Evolutionary conservation across 2,113 vertebrate species (phyloP), one percentile per base, ranked within the genome.

Genomic region (Pomatorhinus ruficollis): DNA sequence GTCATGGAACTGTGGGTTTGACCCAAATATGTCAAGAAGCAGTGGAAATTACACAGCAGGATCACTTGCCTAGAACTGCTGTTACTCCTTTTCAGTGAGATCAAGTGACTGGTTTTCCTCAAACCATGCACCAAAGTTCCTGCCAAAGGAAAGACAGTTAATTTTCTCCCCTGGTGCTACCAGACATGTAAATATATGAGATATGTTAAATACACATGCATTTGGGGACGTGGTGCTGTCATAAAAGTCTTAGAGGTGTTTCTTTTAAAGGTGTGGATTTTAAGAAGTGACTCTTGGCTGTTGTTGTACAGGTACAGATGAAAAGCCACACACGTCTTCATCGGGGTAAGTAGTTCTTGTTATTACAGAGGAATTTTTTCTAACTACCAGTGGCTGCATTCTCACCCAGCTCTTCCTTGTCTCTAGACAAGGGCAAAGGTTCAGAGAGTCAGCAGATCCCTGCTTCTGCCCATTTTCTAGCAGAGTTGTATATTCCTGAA

Each of bases 271-370:
- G 35, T 1, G 3, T 42, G 66, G 23, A 24, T 64, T 87, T n/a
- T 88, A 84, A 94, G 68, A 86, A 53, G 31, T 80, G 24, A 49
- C 68, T 95, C 82, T 96, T 95, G 76, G 12, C n/a, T n/a, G n/a
- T 45, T 93, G 6, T 97, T 95, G 31, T 10, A 6, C 96, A 98
- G 97, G 89, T 95, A 54, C 90, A 70, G 93, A 94, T 0, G 94
- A 97, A 74, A 93, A 92, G 59, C 90, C 95, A 33, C 91, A 94
- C 50, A 44, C 93, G 0, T 93, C 91, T 83, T 40, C 89, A 0
- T 68, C 96, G 27, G 90, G 93, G 97, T 97, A 89, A 97, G 97
- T 77, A 74, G 56, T 39, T 56, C 22, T 33, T 77, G 25, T 68
- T 93, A 30, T 1, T 61, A 27, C 2, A 0, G 40, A 2, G 1